These are phyloP conservation scores for Gouania willdenowi DNA, from an alignment of 2,797 vertebrate genomes.

Conservation along the genomic window DNA sequence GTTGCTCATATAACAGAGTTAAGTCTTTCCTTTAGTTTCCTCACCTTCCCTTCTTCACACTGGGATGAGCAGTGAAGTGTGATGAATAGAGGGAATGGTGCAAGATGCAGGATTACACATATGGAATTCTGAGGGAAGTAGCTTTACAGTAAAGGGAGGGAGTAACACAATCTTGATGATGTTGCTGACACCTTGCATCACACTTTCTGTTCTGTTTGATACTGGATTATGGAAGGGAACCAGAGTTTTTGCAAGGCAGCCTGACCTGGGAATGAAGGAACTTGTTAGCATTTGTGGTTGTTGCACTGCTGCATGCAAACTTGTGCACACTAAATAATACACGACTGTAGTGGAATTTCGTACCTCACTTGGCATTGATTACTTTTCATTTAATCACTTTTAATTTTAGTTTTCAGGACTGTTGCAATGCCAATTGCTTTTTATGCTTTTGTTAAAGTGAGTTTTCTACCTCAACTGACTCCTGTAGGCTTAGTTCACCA, in stretches of 20 bases:
- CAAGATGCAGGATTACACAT: constrained; percentile 70
- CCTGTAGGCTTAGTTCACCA: too few species aligned
- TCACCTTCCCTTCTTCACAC: constrained; percentile 65
- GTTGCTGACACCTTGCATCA: constrained; percentile 73
- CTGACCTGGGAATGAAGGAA: constrained; percentile 58
- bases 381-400: too few species aligned
- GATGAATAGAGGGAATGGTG: constrained; percentile 67
- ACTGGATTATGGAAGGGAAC: constrained; percentile 60
- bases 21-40: constrained; percentile 70
- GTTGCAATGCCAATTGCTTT: too few species aligned
- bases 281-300: constrained; percentile 47
- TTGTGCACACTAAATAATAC: too few species aligned
- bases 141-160: constrained; percentile 67
- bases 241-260: constrained; percentile 51
- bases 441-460: too few species aligned
- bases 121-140: constrained; percentile 65
- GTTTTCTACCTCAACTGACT: too few species aligned
- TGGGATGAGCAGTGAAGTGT: constrained; percentile 63
- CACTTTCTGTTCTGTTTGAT: constrained; percentile 59
- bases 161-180: constrained; percentile 68
- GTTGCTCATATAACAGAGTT: constrained; percentile 54
- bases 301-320: too few species aligned
- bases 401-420: too few species aligned
- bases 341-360: too few species aligned
- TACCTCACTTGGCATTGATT: too few species aligned